Conservation (phyloP, 2,113 vertebrate species). For the Lophochroa leadbeateri region DNA sequence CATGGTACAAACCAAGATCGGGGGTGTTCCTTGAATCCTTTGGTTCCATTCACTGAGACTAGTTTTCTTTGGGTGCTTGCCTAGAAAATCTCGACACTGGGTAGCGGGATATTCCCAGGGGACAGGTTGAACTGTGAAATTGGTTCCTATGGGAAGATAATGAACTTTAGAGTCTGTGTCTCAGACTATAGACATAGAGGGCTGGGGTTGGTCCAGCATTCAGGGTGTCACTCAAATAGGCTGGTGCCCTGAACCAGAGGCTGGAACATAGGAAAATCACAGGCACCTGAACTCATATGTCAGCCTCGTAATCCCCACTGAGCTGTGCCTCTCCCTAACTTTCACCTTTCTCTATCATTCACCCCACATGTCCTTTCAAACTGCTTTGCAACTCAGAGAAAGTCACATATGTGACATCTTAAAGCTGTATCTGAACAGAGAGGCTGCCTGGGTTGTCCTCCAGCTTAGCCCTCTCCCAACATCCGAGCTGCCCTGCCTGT, state of each 20-base stretch:
- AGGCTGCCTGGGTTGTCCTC: not conserved
- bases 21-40: not conserved
- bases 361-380: not conserved
- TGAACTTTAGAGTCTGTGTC: not conserved
- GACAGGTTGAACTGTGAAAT: not conserved
- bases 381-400: not conserved
- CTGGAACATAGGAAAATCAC: not conserved
- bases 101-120: not conserved
- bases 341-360: not conserved
- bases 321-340: not conserved
- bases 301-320: not conserved
- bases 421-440: not conserved
- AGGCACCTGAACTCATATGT: not conserved
- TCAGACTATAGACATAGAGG: not conserved
- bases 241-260: not conserved
- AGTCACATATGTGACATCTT: not conserved
- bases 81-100: not conserved
- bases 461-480: not conserved
- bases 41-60: not conserved
- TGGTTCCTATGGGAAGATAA: not conserved
- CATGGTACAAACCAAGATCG: not conserved
- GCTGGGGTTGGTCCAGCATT: not conserved
- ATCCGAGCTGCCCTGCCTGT: not conserved
- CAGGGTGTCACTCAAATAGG: not conserved
- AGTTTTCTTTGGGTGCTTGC: not conserved